Percentiles rank a stretch among this genome's conserved stretches.
These are phyloP conservation scores for Lamproptera curius DNA, from an alignment of 2,888 invertebrate species.

Conservation along the genomic window DNA sequence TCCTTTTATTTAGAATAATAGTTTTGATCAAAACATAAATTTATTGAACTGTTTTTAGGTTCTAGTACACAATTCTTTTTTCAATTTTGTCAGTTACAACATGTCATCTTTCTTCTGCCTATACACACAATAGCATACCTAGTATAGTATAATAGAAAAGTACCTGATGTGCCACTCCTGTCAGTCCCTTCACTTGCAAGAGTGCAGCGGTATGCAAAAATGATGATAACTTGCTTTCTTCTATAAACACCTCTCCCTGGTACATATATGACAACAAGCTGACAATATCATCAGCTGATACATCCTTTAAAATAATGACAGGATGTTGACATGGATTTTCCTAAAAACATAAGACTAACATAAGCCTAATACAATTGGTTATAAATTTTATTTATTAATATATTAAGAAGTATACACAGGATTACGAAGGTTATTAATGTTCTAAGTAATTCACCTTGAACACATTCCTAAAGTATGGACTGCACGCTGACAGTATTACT, in stretches of 20 bases:
- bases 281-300: slow-evolving; percentile 81
- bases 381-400: no score
- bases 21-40: no score
- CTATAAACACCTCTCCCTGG: slow-evolving; percentile 84
- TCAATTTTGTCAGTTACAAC: no score
- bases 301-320: slow-evolving; percentile 84
- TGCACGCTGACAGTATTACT: slow-evolving; percentile 86
- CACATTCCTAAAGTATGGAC: slow-evolving; percentile 85
- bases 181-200: slow-evolving; percentile 82
- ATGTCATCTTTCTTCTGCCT: no score
- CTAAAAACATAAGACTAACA: slow-evolving; percentile 58
- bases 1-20: no score
- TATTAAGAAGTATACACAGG: slow-evolving; percentile 31
- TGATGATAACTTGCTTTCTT: slow-evolving; percentile 81
- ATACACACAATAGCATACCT: no score
- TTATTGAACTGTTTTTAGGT: no score
- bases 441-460: slow-evolving; percentile 82
- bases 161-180: slow-evolving; percentile 75
- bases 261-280: slow-evolving; percentile 85
- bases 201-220: slow-evolving; percentile 83
- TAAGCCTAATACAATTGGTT: no score
- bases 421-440: slow-evolving; percentile 68
- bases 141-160: background rate
- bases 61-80: no score
- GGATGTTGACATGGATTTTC: slow-evolving; percentile 87